phyloP scores from a whole-genome alignment of 53 echinoderm and acorn worm genomes.

The Crossaster papposus region DNA sequence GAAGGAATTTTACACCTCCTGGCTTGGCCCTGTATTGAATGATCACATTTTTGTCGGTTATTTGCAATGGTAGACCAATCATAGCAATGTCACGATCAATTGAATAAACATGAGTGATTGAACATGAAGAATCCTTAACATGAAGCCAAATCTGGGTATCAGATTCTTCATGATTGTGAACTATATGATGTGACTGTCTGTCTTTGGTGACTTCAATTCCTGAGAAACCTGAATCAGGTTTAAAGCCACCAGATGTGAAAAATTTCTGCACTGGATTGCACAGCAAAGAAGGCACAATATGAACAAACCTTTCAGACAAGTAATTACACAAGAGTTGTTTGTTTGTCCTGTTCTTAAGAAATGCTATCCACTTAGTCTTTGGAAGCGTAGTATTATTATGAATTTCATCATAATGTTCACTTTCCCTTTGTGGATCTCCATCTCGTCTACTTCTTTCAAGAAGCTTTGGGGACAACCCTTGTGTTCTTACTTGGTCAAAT shows the following conservation, averaged over 20 bases:
- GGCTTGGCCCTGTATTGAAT: constrained; percentile 18
- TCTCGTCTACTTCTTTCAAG: constrained; percentile 44
- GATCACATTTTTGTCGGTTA: background rate
- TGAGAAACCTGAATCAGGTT: background rate
- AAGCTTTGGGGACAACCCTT: constrained; percentile 38
- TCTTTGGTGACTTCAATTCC: constrained; percentile 23
- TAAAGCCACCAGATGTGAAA: constrained; percentile 56
- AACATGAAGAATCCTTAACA: constrained; percentile 37
- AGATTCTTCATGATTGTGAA: constrained; percentile 51
- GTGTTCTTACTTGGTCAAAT: constrained; percentile 46
- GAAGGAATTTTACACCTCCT: background rate
- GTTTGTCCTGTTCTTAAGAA: constrained; percentile 48
- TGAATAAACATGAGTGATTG: constrained; percentile 27
- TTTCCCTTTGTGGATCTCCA: background rate
- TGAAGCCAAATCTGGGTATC: constrained; percentile 59
- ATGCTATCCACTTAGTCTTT: constrained; percentile 5
- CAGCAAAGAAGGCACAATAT: constrained; percentile 11
- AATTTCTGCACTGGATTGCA: background rate
- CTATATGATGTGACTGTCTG: background rate
- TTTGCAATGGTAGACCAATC: constrained; percentile 38
- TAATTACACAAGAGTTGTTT: constrained; percentile 46
- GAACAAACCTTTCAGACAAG: constrained; percentile 50
- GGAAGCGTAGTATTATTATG: constrained; percentile 21
- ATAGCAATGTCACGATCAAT: constrained; percentile 48
- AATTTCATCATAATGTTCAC: constrained; percentile 23